Conservation (phyloP, 2,888 invertebrate genomes). For the Drosophila affinis region DNA sequence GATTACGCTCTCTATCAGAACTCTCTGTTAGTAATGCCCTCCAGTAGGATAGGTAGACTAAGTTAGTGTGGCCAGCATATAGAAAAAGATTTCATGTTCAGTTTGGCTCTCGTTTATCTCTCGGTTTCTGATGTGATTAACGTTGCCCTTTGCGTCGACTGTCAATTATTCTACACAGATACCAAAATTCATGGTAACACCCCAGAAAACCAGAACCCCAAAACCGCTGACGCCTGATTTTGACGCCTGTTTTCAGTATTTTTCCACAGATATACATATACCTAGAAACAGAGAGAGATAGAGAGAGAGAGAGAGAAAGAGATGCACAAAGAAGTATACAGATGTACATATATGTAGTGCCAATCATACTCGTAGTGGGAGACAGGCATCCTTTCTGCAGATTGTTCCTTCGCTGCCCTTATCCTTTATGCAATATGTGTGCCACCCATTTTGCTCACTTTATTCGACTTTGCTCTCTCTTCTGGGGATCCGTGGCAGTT, state of each 20-base stretch:
- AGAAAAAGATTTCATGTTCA: constrained; percentile 11
- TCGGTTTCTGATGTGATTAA: constrained; percentile 52
- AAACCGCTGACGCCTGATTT: constrained; percentile 47
- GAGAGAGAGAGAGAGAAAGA: constrained; percentile 1
- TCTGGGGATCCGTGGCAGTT: neutral
- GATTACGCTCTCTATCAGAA: too few relatives aligned
- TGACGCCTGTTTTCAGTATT: constrained; percentile 24
- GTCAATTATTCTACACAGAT: constrained; percentile 61
- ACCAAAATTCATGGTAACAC: constrained; percentile 38
- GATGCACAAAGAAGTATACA: neutral
- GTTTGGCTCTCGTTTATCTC: constrained; percentile 56
- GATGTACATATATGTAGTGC: constrained; percentile 13
- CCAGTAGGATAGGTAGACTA: neutral
- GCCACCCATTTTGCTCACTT: constrained; percentile 32
- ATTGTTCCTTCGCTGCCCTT: constrained; percentile 28
- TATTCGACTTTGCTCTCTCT: constrained; percentile 32
- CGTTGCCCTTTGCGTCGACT: constrained; percentile 56
- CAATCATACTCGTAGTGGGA: constrained; percentile 33
- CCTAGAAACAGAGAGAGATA: neutral
- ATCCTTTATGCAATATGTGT: constrained; percentile 61
- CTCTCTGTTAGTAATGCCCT: neutral
- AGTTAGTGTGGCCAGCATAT: neutral
- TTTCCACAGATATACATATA: too few relatives aligned
- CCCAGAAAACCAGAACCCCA: too few relatives aligned
- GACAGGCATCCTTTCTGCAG: constrained; percentile 40